A percentile compares a stretch with the other conserved stretches of the same genome.
phyloP scores from a whole-genome alignment of 2,888 invertebrate species.

The Galerucella pusilla region DNA sequence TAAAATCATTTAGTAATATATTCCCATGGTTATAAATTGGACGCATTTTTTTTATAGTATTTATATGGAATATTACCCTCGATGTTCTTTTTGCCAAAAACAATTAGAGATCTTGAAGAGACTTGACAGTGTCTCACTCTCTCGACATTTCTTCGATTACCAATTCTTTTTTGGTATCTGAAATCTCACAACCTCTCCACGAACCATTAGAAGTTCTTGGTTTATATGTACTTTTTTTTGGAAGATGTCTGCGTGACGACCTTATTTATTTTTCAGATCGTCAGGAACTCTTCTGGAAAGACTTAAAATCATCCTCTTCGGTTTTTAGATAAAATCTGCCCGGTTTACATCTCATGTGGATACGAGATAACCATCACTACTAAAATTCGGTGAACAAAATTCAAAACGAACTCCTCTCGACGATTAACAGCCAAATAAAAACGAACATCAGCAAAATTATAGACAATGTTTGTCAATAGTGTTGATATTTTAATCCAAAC shows the following conservation, averaged over 20 bases:
- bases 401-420: slow-evolving; percentile 24
- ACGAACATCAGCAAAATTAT: not conserved
- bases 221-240: not conserved
- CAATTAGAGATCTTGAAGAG: slow-evolving; percentile 9
- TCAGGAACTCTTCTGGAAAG: not conserved
- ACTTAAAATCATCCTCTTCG: not conserved
- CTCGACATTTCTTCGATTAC: slow-evolving; percentile 20
- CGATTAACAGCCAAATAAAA: not conserved
- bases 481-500: not conserved
- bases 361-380: not conserved
- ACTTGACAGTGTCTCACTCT: slow-evolving; percentile 12
- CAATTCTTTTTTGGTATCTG: slow-evolving; percentile 20
- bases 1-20: slow-evolving; percentile 14
- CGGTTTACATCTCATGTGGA: not conserved
- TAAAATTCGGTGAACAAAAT: slow-evolving; percentile 26
- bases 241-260: slow-evolving; percentile 3
- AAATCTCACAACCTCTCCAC: slow-evolving; percentile 1
- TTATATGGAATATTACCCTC: slow-evolving; percentile 10
- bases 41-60: not conserved
- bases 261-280: slow-evolving; percentile 2
- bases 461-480: not conserved
- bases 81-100: slow-evolving; percentile 9
- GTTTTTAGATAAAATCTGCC: not conserved
- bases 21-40: slow-evolving; percentile 1
- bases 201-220: not conserved